phyloP scores from a whole-genome alignment of 2,113 vertebrate species.

The Psilopsiagon aymara region DNA sequence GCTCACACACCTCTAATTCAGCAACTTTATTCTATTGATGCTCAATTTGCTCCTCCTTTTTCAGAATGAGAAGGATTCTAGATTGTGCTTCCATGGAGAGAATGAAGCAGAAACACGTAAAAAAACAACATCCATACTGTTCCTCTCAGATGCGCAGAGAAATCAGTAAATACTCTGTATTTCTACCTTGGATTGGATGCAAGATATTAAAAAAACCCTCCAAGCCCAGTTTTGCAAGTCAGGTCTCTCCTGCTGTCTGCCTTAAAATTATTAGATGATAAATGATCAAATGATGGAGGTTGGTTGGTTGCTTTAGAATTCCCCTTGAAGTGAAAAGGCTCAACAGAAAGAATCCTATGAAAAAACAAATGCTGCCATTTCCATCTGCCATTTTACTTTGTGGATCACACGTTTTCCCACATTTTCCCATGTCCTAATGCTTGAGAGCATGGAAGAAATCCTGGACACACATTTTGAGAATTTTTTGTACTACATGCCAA shows the following conservation, averaged over 20 bases:
- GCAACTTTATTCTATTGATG: background rate
- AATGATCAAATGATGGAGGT: background rate
- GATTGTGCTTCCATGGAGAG: background rate
- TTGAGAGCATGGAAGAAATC: background rate
- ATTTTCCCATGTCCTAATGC: background rate
- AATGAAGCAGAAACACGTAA: background rate
- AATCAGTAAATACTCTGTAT: background rate
- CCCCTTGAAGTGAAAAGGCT: constrained; percentile 14
- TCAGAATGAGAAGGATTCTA: background rate
- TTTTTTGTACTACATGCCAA: background rate
- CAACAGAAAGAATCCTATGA: background rate
- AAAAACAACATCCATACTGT: background rate
- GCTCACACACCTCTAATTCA: background rate
- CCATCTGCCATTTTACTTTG: background rate
- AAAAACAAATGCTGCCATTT: constrained; percentile 6
- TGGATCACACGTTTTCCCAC: background rate
- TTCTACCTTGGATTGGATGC: background rate
- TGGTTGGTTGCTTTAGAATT: background rate
- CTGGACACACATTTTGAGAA: no score
- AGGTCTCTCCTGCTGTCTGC: background rate
- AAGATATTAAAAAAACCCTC: background rate
- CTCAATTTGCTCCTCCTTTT: background rate
- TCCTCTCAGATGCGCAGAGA: background rate
- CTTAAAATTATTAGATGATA: constrained; percentile 12
- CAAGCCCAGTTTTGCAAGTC: background rate